Evolutionary conservation across 2,113 vertebrate species (phyloP).

Genomic region (Thalassoma bifasciatum): DNA sequence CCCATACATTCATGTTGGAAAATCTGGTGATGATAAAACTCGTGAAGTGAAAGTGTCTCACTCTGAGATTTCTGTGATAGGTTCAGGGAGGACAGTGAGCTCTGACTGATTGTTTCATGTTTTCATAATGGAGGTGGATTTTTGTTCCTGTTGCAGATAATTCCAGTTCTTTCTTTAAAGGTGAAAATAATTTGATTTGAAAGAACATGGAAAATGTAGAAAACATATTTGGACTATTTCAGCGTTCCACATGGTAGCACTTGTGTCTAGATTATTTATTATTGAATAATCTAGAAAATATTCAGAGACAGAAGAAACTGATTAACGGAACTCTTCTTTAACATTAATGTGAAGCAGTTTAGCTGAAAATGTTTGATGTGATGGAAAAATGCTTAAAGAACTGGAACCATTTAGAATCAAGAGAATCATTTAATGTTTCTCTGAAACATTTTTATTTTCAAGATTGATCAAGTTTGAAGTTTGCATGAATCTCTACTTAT

Average conservation of each 20-base stretch:
- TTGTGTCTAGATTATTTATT: neutral
- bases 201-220: neutral
- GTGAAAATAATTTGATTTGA: neutral
- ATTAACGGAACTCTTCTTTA: neutral
- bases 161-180: neutral
- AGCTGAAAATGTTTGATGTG: neutral
- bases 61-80: conserved; percentile 11
- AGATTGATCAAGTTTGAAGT: too few relatives aligned
- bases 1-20: neutral
- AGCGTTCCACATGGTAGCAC: neutral
- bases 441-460: neutral
- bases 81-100: neutral
- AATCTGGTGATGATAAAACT: conserved; percentile 2
- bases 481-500: neutral
- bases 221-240: neutral
- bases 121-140: neutral
- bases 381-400: neutral
- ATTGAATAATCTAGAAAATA: neutral
- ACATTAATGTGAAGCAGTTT: neutral
- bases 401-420: neutral
- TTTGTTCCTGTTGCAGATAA: neutral
- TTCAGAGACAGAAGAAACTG: neutral
- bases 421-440: neutral
- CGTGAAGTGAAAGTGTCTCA: conserved; percentile 28
- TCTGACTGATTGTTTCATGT: neutral